Conservation (phyloP, 2,888 invertebrate species). For the Thera obeliscata region DNA sequence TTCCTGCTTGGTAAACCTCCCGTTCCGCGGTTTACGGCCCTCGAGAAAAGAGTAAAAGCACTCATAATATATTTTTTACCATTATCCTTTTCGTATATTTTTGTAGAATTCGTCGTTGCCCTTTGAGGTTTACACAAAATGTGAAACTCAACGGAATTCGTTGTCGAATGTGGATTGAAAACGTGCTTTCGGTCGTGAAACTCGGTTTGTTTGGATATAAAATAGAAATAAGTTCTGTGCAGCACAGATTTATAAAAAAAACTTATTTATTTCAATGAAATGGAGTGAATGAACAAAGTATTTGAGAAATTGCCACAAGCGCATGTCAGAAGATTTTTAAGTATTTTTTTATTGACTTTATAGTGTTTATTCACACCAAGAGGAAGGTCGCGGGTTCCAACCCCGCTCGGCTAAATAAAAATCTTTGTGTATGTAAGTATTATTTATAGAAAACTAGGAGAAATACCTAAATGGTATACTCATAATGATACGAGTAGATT, state of each 20-base stretch:
- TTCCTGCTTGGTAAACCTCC: slow-evolving; percentile 2
- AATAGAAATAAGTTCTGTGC: neutral
- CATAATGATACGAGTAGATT: neutral
- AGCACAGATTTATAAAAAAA: neutral
- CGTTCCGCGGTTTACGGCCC: slow-evolving; percentile 6
- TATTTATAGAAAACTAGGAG: too few relatives aligned
- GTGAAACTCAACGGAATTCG: slow-evolving; percentile 43
- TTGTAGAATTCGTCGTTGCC: slow-evolving; percentile 35
- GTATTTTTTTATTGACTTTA: too few relatives aligned
- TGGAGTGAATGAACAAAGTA: too few relatives aligned
- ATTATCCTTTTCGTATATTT: slow-evolving; percentile 42
- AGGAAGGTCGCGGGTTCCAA: too few relatives aligned
- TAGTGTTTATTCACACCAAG: too few relatives aligned
- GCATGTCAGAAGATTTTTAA: too few relatives aligned
- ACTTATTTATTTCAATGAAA: too few relatives aligned
- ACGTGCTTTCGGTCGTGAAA: slow-evolving; percentile 14
- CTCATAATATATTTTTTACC: slow-evolving; percentile 47
- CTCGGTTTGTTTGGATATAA: neutral
- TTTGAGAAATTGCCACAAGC: too few relatives aligned
- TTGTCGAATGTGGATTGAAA: slow-evolving; percentile 22
- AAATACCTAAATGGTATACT: neutral
- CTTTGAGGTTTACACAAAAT: slow-evolving; percentile 49
- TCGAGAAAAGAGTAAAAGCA: slow-evolving; percentile 38
- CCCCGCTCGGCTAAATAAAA: too few relatives aligned
- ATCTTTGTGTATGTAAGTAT: too few relatives aligned